Evolutionary conservation across 2,113 vertebrate genomes (phyloP), one percentile per base, ranked within the genome.

Genomic region (Origma solitaria): DNA sequence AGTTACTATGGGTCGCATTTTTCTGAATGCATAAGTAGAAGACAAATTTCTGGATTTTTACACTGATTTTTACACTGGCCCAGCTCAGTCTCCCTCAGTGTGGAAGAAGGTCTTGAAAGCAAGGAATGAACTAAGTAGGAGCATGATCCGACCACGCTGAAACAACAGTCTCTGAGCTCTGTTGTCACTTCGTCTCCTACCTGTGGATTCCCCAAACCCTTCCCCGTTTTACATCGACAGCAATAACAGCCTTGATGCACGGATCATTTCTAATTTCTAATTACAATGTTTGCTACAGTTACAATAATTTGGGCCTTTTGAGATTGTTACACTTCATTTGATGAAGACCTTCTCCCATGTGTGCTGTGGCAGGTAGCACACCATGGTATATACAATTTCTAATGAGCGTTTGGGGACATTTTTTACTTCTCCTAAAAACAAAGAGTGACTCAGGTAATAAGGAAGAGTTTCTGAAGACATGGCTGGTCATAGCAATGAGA

Each of bases 151-250:
- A 15, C 4, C 40, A 49, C n/a, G 7, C n/a, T 50, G 58, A 44
- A 75, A 53, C 15, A 45, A 45, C 35, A 23, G 6, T 13, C n/a
- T 21, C 50, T 27, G 22, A 23, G 27, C 76, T 45, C 42, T 92
- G 31, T 30, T 13, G n/a, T 5, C 13, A 20, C 8, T 60, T n/a
- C 3, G n/a, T 44, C 11, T 76, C 37, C 35, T 49, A 15, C 13
- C 18, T 44, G 6, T 28, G 15, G 25, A 25, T 10, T 54, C 50
- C 16, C 76, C 54, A 35, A 82, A 13, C 14, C 3, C 23, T 58
- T 49, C 8, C 21, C 5, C 3, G 1, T n/a, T 37, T 70, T 31
- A 23, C 16, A 16, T 14, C 1, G 3, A 7, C 21, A 69, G 3
- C 35, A 56, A 54, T 15, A 13, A 37, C 68, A 79, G 7, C 30